phyloP scores from a whole-genome alignment of 2,888 invertebrate species.

The Watsonalla binaria region DNA sequence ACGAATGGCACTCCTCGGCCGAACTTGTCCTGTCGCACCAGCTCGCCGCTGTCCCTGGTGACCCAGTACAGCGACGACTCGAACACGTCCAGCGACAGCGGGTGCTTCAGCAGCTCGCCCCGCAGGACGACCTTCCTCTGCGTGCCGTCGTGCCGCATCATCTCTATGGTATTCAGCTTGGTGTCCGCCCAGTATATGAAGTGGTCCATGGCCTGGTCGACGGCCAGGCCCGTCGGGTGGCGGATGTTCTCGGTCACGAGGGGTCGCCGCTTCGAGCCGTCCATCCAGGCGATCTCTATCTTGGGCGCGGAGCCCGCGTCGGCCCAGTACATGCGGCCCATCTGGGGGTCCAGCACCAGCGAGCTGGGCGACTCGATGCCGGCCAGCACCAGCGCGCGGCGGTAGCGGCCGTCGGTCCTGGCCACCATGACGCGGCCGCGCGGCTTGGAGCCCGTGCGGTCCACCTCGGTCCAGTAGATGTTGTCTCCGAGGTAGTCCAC shows the following conservation, averaged over 20 bases:
- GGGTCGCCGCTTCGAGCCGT: constrained; percentile 91
- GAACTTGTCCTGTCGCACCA: constrained; percentile 96
- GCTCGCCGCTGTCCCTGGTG: constrained; percentile 91
- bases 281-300: constrained; percentile 98
- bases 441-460: constrained; percentile 85
- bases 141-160: constrained; percentile 89
- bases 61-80: constrained; percentile 96
- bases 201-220: constrained; percentile 94
- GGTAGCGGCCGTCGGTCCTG: constrained; percentile 92
- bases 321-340: constrained; percentile 95
- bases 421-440: constrained; percentile 91
- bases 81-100: constrained; percentile 94
- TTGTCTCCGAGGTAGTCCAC: constrained; percentile 97
- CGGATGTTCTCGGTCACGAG: constrained; percentile 90
- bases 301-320: constrained; percentile 95
- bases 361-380: constrained; percentile 93
- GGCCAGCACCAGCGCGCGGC: constrained; percentile 86
- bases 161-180: constrained; percentile 93
- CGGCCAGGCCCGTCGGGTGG: constrained; percentile 92
- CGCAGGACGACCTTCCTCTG: constrained; percentile 84
- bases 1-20: constrained; percentile 94
- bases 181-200: constrained; percentile 97
- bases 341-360: constrained; percentile 90
- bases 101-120: constrained; percentile 87
- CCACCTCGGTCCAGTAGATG: constrained; percentile 95